Base-by-base conservation (phyloP, 2,113 vertebrate genomes). In the Ceyx margarethae region DNA sequence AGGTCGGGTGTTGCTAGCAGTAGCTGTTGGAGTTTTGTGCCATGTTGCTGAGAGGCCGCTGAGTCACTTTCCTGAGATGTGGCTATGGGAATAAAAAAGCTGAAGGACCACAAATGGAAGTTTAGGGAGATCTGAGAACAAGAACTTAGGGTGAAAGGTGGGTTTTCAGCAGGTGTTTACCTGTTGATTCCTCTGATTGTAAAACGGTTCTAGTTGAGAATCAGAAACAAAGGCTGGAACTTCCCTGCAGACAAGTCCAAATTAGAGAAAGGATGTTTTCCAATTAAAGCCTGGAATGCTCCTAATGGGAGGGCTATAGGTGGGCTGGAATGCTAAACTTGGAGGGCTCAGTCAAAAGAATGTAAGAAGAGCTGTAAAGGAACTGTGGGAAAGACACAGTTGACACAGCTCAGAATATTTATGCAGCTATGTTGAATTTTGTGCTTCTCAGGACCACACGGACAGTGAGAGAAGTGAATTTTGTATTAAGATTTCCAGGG, bases 271-370 rank as follows among this genome's bases (percentile, higher is more conserved):
- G 11, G 54, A 31, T 37, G 4, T 25, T 88, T 77, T 46, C 31
- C 9, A 12, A 42, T 31, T 11, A 58, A 25, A 85, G 66, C 35
- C 31, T 77, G 25, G 25, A 85, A 54, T 58, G 46, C 4, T 69
- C 3, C 21, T 77, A 14, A 18, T 22, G 3, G 0, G 25, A 84
- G 15, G 13, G 19, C 2, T 5, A 11, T 7, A 35, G 31, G 8
- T n/a, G 7, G 37, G 58, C 31, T 80, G 31, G 23, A 85, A 53
- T 61, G 42, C 4, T 73, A 2, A 16, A 10, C 18, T 25, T 4
- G 0, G 20, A 83, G 10, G 19, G 11, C 42, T 73, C 26, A 62
- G 42, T 48, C 22, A 80, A 85, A 73, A 57, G 7, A 2, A 17
- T 13, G 6, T 50, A 42, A 33, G 3, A 10, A 62, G 69, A 50